Conservation (phyloP, 2,888 invertebrate species). For the Noctua fimbriata region DNA sequence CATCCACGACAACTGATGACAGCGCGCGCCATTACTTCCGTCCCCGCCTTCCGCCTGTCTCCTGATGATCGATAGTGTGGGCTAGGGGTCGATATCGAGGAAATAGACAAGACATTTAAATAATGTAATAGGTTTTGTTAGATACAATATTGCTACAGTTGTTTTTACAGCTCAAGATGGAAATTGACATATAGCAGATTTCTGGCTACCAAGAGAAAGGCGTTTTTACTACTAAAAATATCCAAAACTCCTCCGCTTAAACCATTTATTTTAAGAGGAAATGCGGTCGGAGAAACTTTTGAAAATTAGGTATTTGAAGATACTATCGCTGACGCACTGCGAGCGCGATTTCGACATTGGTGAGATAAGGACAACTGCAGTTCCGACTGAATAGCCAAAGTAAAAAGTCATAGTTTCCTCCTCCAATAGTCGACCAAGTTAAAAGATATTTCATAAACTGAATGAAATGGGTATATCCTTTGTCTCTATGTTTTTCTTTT, state of each 20-base stretch:
- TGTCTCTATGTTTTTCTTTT: too few species aligned
- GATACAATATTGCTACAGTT: neutral
- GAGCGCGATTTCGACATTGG: too few species aligned
- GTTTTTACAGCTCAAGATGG: neutral
- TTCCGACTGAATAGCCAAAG: too few species aligned
- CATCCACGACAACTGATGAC: conserved; percentile 72
- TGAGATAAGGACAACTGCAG: too few species aligned
- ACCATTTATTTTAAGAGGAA: neutral
- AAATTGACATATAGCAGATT: neutral
- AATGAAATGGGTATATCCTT: too few species aligned
- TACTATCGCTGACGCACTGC: too few species aligned
- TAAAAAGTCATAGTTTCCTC: too few species aligned
- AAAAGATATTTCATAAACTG: too few species aligned
- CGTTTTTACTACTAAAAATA: neutral
- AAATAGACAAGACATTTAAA: conserved; percentile 18
- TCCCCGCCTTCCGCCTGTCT: conserved; percentile 82
- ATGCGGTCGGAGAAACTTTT: too few species aligned
- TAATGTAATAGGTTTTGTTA: neutral
- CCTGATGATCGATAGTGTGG: conserved; percentile 68
- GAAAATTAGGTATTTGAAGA: too few species aligned
- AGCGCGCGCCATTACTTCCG: conserved; percentile 84
- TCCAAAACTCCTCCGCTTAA: neutral
- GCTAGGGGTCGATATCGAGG: conserved; percentile 45
- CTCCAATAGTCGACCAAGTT: too few species aligned
- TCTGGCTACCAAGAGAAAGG: neutral